Evolutionary conservation across 2,888 invertebrate genomes (phyloP).

Genomic region (Protophormia terraenovae): DNA sequence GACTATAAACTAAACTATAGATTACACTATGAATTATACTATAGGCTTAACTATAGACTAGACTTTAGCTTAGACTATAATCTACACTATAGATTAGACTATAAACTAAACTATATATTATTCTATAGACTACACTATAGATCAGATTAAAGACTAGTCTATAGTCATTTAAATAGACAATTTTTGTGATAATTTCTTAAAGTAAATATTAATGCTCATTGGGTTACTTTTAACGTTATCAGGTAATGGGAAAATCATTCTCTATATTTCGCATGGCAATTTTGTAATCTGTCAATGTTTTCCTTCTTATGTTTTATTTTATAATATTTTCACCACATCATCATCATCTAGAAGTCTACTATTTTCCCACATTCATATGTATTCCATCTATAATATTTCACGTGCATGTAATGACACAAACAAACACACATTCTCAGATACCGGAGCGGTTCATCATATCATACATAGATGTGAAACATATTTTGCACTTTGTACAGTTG

Average conservation of each 20-base stretch:
- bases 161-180: too few relatives aligned
- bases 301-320: conserved; percentile 7
- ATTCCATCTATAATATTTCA: conserved; percentile 44
- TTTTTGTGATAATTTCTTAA: too few relatives aligned
- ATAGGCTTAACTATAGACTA: too few relatives aligned
- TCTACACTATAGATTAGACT: too few relatives aligned
- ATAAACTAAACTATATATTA: too few relatives aligned
- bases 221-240: conserved; percentile 31
- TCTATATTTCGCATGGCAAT: conserved; percentile 63
- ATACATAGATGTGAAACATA: conserved; percentile 38
- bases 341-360: conserved; percentile 12
- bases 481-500: conserved; percentile 40
- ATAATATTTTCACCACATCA: conserved; percentile 1
- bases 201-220: too few relatives aligned
- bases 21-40: too few relatives aligned
- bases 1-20: too few relatives aligned
- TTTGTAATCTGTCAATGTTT: conserved; percentile 65
- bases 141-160: too few relatives aligned
- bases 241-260: conserved; percentile 63
- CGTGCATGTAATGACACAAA: conserved; percentile 25
- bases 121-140: too few relatives aligned
- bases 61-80: too few relatives aligned
- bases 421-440: background rate
- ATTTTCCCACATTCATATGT: conserved; percentile 67
- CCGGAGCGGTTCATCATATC: background rate